These are phyloP conservation scores for Mustela lutreola DNA, from an alignment of 2,113 vertebrate species.

Conservation along the genomic window DNA sequence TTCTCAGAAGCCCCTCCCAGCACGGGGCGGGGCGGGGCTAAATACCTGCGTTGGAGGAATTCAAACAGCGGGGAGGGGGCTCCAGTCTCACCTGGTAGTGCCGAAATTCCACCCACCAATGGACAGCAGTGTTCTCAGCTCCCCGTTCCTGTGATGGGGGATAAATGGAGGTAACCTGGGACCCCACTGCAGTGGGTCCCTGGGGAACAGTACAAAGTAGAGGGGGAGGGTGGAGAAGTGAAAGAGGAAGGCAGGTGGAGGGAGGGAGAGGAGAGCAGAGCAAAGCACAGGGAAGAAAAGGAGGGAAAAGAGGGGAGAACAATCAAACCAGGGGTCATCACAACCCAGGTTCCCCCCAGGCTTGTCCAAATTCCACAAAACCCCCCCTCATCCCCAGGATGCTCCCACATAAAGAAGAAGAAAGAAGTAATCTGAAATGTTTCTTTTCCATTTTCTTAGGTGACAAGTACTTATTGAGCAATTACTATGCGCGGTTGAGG, in stretches of 20 bases:
- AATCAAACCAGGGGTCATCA: neutral
- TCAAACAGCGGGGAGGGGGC: neutral
- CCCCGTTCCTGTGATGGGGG: slow-evolving; percentile 80
- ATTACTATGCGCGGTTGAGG: neutral
- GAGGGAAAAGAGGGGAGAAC: neutral
- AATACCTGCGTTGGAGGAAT: neutral
- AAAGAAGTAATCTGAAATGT: neutral
- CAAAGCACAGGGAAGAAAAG: neutral
- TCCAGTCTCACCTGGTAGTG: slow-evolving; percentile 64
- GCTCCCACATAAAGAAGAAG: neutral
- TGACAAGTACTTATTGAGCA: neutral
- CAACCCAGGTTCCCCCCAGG: neutral
- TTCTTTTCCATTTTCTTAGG: neutral
- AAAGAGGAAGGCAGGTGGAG: no score
- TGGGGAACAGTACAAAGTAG: neutral
- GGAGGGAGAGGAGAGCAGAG: neutral
- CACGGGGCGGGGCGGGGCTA: no score
- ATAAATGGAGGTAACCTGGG: neutral
- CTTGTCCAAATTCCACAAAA: neutral
- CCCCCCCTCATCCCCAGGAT: no score
- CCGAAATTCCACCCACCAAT: slow-evolving; percentile 89
- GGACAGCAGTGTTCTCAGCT: slow-evolving; percentile 88
- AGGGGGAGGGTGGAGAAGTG: no score
- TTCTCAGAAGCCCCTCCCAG: neutral
- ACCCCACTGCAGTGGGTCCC: neutral